phyloP scores from a whole-genome alignment of 2,888 invertebrate species.

The Cheiracanthium punctorium region DNA sequence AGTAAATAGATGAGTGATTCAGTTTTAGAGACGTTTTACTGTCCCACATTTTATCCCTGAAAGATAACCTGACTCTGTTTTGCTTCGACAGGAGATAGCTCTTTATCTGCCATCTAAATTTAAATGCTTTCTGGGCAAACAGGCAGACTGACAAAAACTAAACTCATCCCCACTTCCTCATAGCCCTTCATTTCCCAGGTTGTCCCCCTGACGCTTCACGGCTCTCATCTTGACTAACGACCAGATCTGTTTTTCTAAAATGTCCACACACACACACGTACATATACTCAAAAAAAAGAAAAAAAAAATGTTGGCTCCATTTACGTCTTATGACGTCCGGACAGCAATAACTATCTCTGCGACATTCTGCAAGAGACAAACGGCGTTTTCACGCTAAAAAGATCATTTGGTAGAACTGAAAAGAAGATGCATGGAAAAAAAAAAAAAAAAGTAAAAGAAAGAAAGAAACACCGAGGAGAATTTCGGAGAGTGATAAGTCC shows the following conservation, averaged over 20 bases:
- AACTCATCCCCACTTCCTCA: too few species aligned
- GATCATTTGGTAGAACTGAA: constrained; percentile 15
- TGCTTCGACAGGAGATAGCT: too few species aligned
- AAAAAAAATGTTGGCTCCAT: background rate
- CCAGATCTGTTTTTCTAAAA: background rate
- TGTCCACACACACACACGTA: background rate
- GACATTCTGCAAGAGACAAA: background rate
- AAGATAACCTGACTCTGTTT: too few species aligned
- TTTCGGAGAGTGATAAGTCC: constrained; percentile 26
- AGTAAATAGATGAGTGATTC: too few species aligned
- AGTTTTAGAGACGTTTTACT: too few species aligned
- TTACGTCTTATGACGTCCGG: background rate
- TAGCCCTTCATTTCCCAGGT: too few species aligned
- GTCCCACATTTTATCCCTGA: too few species aligned
- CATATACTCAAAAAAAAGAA: background rate
- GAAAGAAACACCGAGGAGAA: background rate
- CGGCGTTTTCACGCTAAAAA: background rate
- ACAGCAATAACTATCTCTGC: background rate
- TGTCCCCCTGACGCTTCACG: too few species aligned
- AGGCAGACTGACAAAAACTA: too few species aligned
- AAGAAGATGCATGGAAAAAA: background rate
- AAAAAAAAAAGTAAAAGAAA: background rate
- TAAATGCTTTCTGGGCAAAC: too few species aligned
- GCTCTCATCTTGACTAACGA: background rate
- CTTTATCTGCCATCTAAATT: too few species aligned